Conservation (phyloP, 2,113 vertebrate genomes). For the Chloropsis cyanopogon region DNA sequence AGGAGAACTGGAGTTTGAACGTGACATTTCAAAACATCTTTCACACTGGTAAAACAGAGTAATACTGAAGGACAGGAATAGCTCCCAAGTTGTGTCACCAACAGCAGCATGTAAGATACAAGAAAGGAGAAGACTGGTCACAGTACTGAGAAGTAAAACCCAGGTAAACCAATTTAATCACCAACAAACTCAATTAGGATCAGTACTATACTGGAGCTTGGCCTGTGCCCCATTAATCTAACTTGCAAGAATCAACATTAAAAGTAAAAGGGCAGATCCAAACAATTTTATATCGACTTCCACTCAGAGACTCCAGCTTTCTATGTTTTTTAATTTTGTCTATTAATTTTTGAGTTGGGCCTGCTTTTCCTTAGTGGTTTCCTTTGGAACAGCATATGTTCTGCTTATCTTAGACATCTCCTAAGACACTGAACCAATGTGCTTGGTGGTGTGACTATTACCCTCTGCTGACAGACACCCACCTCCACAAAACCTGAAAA, state of each 20-base stretch:
- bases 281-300: background rate
- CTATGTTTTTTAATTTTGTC: background rate
- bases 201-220: background rate
- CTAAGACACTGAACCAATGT: rapidly evolving
- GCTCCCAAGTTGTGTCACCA: background rate
- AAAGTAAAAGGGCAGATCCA: background rate
- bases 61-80: background rate
- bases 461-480: background rate
- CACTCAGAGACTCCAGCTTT: background rate
- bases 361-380: background rate
- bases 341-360: background rate
- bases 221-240: background rate
- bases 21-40: background rate
- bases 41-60: background rate
- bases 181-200: conserved; percentile 43
- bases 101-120: background rate
- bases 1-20: background rate
- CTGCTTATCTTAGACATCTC: background rate
- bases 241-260: background rate
- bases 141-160: background rate
- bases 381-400: background rate
- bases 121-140: background rate
- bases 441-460: background rate
- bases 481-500: background rate
- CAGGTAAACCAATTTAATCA: conserved; percentile 19